Evolutionary conservation across 2,797 vertebrate species (phyloP).

Genomic region (Phylloscopus collybita): DNA sequence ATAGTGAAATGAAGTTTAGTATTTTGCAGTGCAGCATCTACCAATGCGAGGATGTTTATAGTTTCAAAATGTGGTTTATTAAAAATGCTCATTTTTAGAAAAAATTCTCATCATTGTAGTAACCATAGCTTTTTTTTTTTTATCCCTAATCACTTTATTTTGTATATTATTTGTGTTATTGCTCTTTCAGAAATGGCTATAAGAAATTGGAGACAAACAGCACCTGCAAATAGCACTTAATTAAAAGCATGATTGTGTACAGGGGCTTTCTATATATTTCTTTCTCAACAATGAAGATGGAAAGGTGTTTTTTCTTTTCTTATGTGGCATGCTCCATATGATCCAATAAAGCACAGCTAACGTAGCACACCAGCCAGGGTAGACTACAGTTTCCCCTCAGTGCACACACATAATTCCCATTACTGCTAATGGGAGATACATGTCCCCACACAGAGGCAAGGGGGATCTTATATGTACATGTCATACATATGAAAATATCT

Average conservation of each 20-base stretch:
- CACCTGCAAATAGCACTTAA: constrained; percentile 52
- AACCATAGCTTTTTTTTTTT: constrained; percentile 62
- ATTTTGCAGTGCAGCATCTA: constrained; percentile 31
- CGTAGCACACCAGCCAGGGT: constrained; percentile 6
- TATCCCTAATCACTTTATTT: constrained; percentile 43
- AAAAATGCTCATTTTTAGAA: constrained; percentile 52
- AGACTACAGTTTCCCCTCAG: constrained; percentile 53
- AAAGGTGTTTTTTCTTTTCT: constrained; percentile 1
- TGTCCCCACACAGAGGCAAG: constrained; percentile 32
- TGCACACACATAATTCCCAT: constrained; percentile 64
- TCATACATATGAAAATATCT: constrained; percentile 70
- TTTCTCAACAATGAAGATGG: constrained; percentile 11
- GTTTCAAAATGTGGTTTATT: constrained; percentile 39
- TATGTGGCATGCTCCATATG: constrained; percentile 44
- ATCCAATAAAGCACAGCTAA: constrained; percentile 53
- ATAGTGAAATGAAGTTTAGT: constrained; percentile 68
- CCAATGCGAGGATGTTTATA: constrained; percentile 26
- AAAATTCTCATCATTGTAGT: constrained; percentile 21
- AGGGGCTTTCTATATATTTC: constrained; percentile 17
- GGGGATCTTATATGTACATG: constrained; percentile 45
- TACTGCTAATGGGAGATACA: constrained; percentile 63
- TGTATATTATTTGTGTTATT: constrained; percentile 44
- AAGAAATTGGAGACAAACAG: constrained; percentile 26
- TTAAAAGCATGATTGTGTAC: constrained; percentile 55
- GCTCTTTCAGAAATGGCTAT: not conserved